phyloP scores from a whole-genome alignment of 1,140 invertebrate species.

The Magallana angulata region DNA sequence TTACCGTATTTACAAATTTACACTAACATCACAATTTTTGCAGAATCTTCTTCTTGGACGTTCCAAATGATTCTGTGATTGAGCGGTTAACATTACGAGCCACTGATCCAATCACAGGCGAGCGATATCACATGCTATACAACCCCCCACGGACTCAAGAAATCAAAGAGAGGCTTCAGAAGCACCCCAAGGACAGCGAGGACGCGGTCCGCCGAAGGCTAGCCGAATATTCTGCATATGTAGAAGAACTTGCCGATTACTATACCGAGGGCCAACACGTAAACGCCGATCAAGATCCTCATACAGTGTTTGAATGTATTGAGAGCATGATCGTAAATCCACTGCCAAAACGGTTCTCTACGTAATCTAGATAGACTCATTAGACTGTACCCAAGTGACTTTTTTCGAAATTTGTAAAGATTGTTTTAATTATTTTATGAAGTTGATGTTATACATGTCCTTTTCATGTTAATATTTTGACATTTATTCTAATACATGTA shows the following conservation, averaged over 20 bases:
- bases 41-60: slow-evolving; percentile 79
- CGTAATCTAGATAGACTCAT: not conserved
- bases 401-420: not conserved
- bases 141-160: slow-evolving; percentile 78
- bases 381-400: not conserved
- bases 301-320: slow-evolving; percentile 80
- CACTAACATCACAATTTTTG: slow-evolving; percentile 39
- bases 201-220: slow-evolving; percentile 72
- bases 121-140: slow-evolving; percentile 78
- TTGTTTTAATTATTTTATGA: not conserved
- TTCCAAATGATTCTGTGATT: slow-evolving; percentile 78
- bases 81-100: slow-evolving; percentile 76
- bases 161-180: slow-evolving; percentile 74
- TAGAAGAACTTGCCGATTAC: slow-evolving; percentile 76
- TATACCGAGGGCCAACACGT: slow-evolving; percentile 77
- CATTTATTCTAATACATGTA: not conserved
- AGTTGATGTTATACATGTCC: not conserved
- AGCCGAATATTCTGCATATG: slow-evolving; percentile 73
- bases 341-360: slow-evolving; percentile 68
- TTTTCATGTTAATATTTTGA: not conserved
- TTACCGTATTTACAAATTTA: no score
- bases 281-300: slow-evolving; percentile 79
- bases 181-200: slow-evolving; percentile 70
- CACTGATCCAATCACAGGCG: slow-evolving; percentile 78
- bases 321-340: slow-evolving; percentile 79